These are phyloP conservation scores for Helicolenus hilgendorfi DNA, from an alignment of 2,797 vertebrate genomes.

Conservation along the genomic window DNA sequence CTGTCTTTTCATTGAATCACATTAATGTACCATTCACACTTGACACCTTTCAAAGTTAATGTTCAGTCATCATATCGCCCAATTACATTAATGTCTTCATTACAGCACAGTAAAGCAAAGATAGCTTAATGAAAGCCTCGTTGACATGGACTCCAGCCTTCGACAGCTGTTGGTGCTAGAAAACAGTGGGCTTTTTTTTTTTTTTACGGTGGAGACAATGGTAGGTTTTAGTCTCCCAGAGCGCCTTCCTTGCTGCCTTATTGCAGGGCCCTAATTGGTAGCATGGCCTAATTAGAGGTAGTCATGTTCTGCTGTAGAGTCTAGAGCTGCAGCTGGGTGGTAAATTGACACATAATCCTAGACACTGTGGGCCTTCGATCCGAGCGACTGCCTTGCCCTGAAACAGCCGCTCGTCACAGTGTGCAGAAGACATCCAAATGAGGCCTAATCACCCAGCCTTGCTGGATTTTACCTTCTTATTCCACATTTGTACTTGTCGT, in stretches of 20 bases:
- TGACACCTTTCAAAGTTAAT: conserved; percentile 49
- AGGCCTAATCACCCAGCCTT: conserved; percentile 85
- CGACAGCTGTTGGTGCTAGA: conserved; percentile 39
- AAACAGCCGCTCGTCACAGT: conserved; percentile 77
- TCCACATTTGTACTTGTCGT: conserved; percentile 85
- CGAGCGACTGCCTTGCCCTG: conserved; percentile 70
- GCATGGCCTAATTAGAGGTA: conserved; percentile 89
- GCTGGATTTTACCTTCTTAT: conserved; percentile 85
- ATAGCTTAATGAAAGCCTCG: conserved; percentile 26
- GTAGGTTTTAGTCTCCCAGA: conserved; percentile 65
- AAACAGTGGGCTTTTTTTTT: conserved; percentile 32
- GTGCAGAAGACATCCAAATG: conserved; percentile 82
- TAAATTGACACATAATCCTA: conserved; percentile 90
- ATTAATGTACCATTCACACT: conserved; percentile 29
- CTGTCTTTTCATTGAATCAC: conserved; percentile 23
- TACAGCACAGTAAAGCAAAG: conserved; percentile 37
- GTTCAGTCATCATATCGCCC: conserved; percentile 5
- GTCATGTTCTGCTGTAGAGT: conserved; percentile 85
- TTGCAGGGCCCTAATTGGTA: conserved; percentile 87
- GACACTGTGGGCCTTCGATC: conserved; percentile 85
- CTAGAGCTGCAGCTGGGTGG: conserved; percentile 85
- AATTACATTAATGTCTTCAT: conserved; percentile 39
- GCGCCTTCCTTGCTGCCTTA: conserved; percentile 71
- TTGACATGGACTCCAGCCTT: conserved; percentile 46
- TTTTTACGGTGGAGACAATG: conserved; percentile 61